A percentile compares a stretch with the other conserved stretches of the same genome.
Evolutionary conservation across 2,113 vertebrate species (phyloP).

Genomic region (Xerus inauris): DNA sequence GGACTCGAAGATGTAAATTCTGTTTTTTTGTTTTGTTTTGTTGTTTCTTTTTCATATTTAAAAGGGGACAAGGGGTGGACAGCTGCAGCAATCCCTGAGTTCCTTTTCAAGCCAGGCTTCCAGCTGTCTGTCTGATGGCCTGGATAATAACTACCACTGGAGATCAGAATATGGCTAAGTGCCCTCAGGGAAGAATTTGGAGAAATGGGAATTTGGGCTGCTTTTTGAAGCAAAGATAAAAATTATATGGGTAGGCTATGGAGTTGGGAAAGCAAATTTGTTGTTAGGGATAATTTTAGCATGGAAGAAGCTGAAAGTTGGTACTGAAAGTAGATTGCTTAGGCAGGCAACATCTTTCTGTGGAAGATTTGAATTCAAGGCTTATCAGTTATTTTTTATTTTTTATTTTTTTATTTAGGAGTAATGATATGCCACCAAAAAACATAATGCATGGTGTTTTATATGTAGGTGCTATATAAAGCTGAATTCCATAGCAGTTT

Average conservation of each 20-base stretch:
- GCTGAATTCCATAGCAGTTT: constrained; percentile 7
- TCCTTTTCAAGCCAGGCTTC: background rate
- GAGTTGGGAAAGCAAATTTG: background rate
- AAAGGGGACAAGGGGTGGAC: background rate
- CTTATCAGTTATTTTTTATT: background rate
- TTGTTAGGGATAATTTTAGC: background rate
- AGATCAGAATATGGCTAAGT: background rate
- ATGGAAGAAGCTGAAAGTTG: background rate
- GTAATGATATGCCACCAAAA: background rate
- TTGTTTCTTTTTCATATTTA: background rate
- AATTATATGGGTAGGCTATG: background rate
- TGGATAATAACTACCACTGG: background rate
- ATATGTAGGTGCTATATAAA: background rate
- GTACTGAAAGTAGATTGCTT: background rate
- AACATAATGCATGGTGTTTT: background rate
- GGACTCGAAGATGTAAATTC: background rate
- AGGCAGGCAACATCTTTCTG: background rate
- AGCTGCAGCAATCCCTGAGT: background rate
- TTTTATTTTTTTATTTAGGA: background rate
- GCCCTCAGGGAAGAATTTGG: background rate
- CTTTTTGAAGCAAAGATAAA: background rate
- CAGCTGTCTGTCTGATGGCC: background rate
- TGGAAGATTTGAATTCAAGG: background rate
- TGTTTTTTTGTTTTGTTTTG: background rate
- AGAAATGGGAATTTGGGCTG: background rate